These are phyloP conservation scores for Clamator glandarius DNA, from an alignment of 2,797 vertebrate genomes.

Conservation along the genomic window DNA sequence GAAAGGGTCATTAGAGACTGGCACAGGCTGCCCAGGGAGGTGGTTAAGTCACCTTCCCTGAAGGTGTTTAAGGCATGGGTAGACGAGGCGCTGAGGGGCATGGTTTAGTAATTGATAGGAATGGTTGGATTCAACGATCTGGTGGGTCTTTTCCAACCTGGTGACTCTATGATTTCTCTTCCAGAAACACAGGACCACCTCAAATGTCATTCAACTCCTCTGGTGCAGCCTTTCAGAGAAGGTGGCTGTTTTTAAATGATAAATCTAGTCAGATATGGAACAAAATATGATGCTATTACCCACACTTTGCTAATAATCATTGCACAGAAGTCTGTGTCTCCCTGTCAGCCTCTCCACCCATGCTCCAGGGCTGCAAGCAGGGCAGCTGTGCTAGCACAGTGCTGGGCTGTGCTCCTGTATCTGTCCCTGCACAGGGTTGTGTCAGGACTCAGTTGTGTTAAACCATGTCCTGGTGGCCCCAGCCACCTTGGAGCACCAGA, in stretches of 20 bases:
- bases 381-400: not conserved
- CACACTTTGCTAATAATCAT: not conserved
- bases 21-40: no score
- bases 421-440: not conserved
- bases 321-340: not conserved
- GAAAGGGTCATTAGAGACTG: no score
- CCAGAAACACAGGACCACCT: not conserved
- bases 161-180: no score
- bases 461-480: not conserved
- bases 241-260: not conserved
- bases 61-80: no score
- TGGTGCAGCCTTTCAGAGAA: not conserved
- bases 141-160: no score
- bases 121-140: no score
- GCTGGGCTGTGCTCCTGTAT: not conserved
- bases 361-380: not conserved
- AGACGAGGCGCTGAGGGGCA: no score
- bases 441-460: not conserved
- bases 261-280: not conserved
- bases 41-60: no score
- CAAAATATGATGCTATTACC: not conserved
- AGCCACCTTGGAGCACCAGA: not conserved
- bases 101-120: no score
- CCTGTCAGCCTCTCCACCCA: not conserved
- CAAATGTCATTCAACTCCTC: not conserved